These are phyloP conservation scores for Sitta europaea DNA, from an alignment of 2,113 vertebrate species.

Conservation along the genomic window DNA sequence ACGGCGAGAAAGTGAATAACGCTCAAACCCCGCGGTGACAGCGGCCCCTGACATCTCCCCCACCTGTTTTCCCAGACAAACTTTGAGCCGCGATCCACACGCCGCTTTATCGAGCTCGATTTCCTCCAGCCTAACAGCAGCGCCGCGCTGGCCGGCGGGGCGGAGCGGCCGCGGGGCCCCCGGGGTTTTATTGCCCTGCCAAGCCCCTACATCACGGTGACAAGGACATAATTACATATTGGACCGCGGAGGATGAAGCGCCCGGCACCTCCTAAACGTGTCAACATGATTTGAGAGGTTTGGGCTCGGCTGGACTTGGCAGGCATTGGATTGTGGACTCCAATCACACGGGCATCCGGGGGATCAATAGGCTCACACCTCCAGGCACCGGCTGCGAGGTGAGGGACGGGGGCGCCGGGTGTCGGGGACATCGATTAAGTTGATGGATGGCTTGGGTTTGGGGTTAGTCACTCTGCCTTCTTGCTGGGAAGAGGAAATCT, in stretches of 20 bases:
- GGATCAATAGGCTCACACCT: slow-evolving; percentile 59
- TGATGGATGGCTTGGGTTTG: not conserved
- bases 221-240: slow-evolving; percentile 69
- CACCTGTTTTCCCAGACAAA: not conserved
- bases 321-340: slow-evolving; percentile 46
- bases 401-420: not conserved
- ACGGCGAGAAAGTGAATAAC: not conserved
- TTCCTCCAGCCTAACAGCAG: not conserved
- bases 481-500: not conserved
- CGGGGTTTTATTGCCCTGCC: slow-evolving; percentile 47
- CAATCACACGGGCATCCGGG: slow-evolving; percentile 41
- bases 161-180: not conserved
- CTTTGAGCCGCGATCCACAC: not conserved
- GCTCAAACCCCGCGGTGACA: not conserved
- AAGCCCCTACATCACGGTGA: slow-evolving; percentile 65
- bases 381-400: not conserved
- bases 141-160: not conserved
- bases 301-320: slow-evolving; percentile 48
- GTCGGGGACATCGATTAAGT: not conserved
- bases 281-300: slow-evolving; percentile 71
- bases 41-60: not conserved
- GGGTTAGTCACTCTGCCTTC: not conserved
- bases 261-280: slow-evolving; percentile 60
- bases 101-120: not conserved
- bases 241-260: slow-evolving; percentile 56